Base-by-base conservation (phyloP, 1,140 invertebrate species). In the Nebria ingens region DNA sequence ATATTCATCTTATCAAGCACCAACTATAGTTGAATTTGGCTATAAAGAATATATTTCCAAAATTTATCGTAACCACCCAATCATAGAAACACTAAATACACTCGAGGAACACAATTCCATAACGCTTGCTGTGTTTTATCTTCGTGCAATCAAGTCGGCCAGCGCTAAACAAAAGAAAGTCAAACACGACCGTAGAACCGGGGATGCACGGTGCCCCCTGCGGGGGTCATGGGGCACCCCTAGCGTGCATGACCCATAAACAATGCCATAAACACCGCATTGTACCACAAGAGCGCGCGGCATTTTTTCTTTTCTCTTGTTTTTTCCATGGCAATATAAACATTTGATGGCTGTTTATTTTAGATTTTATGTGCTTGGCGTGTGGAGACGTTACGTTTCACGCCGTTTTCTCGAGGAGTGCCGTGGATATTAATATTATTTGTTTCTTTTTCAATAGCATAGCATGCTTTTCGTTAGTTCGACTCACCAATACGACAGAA, bases 291-390 rank as follows among this genome's bases (percentile, higher is more conserved):
- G 42, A 55, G 42, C 55, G 55, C 54, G 53, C 51, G 23, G 45
- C 59, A 57, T 55, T 59, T 61, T 61, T 61, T 61, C n/a, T n/a
- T n/a, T n/a, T n/a, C n/a, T n/a, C n/a, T n/a, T n/a, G n/a, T n/a
- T n/a, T n/a, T n/a, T n/a, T n/a, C n/a, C n/a, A n/a, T 61, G 58
- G 57, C 56, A 61, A 61, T 58, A 61, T 61, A 58, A 58, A 55
- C 56, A 40, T 61, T 59, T 61, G 60, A 59, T 58, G 58, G 60
- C 56, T 61, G 60, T 61, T 61, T 61, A 61, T 61, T 61, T 59
- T 59, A 56, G 54, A 51, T 51, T 61, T 58, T 61, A 61, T 61
- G 57, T 57, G 34, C 56, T 17, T 45, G n/a, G n/a, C n/a, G n/a
- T n/a, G n/a, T n/a, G n/a, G 25, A 4, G 13, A 29, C 4, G 13